Evolutionary conservation across 2,888 invertebrate species (phyloP).

Genomic region (Junonia oenone): DNA sequence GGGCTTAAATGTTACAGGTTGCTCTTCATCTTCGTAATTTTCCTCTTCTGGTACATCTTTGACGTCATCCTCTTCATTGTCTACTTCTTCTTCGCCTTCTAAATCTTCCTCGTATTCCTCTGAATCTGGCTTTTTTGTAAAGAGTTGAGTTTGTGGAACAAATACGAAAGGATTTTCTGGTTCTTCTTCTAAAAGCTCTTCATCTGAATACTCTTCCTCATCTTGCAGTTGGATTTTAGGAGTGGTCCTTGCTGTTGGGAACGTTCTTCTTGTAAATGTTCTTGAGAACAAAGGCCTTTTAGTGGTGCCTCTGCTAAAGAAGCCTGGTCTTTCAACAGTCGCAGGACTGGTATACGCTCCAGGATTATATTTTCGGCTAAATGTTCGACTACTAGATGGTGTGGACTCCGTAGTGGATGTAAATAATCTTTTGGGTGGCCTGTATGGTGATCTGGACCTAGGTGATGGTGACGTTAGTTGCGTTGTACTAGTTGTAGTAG

Average conservation of each 20-base stretch:
- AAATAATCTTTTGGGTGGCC: conserved; percentile 59
- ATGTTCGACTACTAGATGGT: conserved; percentile 60
- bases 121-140: conserved; percentile 57
- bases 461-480: conserved; percentile 40
- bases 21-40: conserved; percentile 42
- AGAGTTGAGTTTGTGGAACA: conserved; percentile 65
- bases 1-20: conserved; percentile 37
- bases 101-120: conserved; percentile 42
- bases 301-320: conserved; percentile 48
- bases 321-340: conserved; percentile 50
- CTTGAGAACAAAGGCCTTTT: conserved; percentile 58
- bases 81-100: conserved; percentile 33
- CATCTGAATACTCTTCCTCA: conserved; percentile 60
- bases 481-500: conserved; percentile 53
- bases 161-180: conserved; percentile 62
- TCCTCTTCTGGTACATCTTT: conserved; percentile 42
- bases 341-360: conserved; percentile 70
- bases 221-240: conserved; percentile 50
- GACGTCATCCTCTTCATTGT: conserved; percentile 33
- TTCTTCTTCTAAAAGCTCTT: conserved; percentile 55
- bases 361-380: conserved; percentile 70
- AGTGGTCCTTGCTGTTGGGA: conserved; percentile 63
- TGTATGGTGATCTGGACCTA: conserved; percentile 59
- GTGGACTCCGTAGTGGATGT: conserved; percentile 64
- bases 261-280: conserved; percentile 60